Evolutionary conservation across 2,888 invertebrate genomes (phyloP), one percentile per base, ranked within the genome.

Genomic region (Latrodectus hesperus): DNA sequence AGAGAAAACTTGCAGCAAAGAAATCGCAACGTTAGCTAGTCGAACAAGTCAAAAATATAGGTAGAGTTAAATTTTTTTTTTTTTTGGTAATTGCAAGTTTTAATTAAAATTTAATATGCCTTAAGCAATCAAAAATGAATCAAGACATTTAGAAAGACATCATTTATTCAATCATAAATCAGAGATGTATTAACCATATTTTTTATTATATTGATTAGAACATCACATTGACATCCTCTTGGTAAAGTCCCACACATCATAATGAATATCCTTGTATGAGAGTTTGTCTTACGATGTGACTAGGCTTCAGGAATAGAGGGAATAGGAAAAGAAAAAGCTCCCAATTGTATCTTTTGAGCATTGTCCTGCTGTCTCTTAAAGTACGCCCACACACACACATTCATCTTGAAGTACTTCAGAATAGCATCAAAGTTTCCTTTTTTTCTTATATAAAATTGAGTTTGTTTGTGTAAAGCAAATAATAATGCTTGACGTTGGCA

Each of bases 81-180:
- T n/a, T n/a, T 38, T 38, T 38, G 38, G 4, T 38, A 38, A 38
- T 38, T 38, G 38, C 38, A 38, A 6, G 6, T 6, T 38, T 38
- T 38, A 38, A 38, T 38, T 38, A 38, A 38, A 38, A 38, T 38
- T 38, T 38, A 38, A 38, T n/a, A n/a, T 6, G 6, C 38, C 38
- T 38, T 38, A 38, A 38, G 2, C 6, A 38, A 38, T 38, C 6
- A 38, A 38, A 38, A 38, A 38, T 38, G 38, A 38, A 6, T 6
- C 38, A 3, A 38, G 38, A 38, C 38, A 38, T 0, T 4, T 38
- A 38, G 38, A 86, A 80, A 75, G 79, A 86, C 85, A 84, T 84
- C 73, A 55, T 86, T 86, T 86, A 86, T 86, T 80, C 85, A 86
- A 70, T 74, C 60, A 68, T 86, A 86, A 80, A 68, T 86, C 55